Base-by-base conservation (phyloP, 2,888 invertebrate species). In the Rhamnusium bicolor region DNA sequence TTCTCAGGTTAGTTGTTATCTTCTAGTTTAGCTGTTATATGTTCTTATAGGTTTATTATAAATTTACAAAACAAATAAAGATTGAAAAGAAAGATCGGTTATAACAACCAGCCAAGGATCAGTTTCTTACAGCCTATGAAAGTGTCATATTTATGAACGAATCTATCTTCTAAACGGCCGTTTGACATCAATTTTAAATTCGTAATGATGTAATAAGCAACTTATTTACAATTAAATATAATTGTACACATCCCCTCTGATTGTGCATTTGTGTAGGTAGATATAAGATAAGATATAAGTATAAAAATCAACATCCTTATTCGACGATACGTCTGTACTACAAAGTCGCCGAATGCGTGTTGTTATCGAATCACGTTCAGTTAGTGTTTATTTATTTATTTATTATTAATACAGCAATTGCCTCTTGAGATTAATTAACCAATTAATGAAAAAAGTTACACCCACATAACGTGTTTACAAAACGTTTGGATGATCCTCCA, bases 381-480 rank as follows among this genome's bases (percentile, higher is more conserved):
- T n/a, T 40, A 40, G n/a, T 40, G 40, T 40, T 40, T 40, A 40
- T 40, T 40, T 40, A 40, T 40, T 40, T 40, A 40, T 40, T 40
- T 40, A 40, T 40, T 40, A 40, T 40, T 40, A 40, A 40, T 4
- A 40, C n/a, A 40, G 40, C 40, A 40, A 40, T 14, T n/a, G n/a
- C 40, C 1, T 40, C 40, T 40, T 40, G 40, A n/a, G n/a, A n/a
- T 40, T 51, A 67, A 56, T 67, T 67, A 56, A 8, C n/a, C 67
- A 54, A 40, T 27, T 54, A 67, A 21, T 32, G n/a, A 46, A 46
- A 40, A 58, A 56, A 40, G 73, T 73, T 73, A 73, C 73, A 71
- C 73, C 73, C 71, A 73, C 73, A 58, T 58, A 53, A 71, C 40
- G 40, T 67, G 67, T 67, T 67, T 67, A 67, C 67, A 67, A 66